phyloP scores from a whole-genome alignment of 2,888 invertebrate genomes.

The Iselma pallidipennis region DNA sequence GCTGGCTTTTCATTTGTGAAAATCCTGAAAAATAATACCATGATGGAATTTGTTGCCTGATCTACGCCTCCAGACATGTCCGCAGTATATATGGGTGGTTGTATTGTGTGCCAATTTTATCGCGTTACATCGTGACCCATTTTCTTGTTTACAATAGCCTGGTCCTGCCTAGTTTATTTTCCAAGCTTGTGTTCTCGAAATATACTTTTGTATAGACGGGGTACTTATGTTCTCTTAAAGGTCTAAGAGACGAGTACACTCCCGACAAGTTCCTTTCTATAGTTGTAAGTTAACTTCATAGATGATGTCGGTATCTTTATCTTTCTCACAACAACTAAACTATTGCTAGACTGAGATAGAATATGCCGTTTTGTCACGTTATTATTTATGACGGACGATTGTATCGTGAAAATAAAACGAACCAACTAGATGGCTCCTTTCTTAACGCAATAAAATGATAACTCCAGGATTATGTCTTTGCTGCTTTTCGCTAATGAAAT shows the following conservation, averaged over 20 bases:
- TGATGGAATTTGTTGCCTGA: neutral
- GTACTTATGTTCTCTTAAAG: slow-evolving; percentile 2
- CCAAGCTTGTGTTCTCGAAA: slow-evolving; percentile 2
- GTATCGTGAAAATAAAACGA: neutral
- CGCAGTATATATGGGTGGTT: neutral
- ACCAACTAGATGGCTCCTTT: neutral
- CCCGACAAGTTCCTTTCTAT: slow-evolving; percentile 13
- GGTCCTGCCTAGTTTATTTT: neutral
- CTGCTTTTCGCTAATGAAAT: neutral
- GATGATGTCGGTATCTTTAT: slow-evolving; percentile 16
- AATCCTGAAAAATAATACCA: neutral
- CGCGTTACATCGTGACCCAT: slow-evolving; percentile 6
- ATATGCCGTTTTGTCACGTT: slow-evolving; percentile 12
- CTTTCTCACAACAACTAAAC: slow-evolving; percentile 9
- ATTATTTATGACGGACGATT: slow-evolving; percentile 1
- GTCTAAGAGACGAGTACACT: slow-evolving; percentile 12
- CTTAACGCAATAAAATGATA: neutral
- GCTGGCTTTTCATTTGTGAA: neutral
- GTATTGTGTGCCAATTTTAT: slow-evolving; percentile 7
- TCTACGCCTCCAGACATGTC: neutral
- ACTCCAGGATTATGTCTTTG: neutral
- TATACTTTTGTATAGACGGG: slow-evolving; percentile 2
- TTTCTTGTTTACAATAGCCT: slow-evolving; percentile 7
- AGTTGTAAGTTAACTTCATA: slow-evolving; percentile 8
- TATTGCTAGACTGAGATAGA: slow-evolving; percentile 19